phyloP scores from a whole-genome alignment of 2,113 vertebrate genomes.

The Callocephalon fimbriatum region DNA sequence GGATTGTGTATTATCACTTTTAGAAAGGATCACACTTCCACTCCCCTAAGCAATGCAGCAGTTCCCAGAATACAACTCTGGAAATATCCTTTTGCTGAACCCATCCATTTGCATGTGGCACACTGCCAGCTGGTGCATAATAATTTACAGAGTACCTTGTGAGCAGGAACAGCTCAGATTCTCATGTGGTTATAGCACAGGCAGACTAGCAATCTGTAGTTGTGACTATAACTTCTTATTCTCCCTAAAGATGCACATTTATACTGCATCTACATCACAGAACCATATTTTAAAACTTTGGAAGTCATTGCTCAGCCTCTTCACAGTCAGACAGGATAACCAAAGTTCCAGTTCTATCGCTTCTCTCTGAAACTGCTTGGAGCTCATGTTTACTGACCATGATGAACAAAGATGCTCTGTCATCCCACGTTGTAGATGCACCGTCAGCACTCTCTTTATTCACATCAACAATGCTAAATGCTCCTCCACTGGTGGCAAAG shows the following conservation, averaged over 20 bases:
- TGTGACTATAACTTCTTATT: neutral
- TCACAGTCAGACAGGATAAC: neutral
- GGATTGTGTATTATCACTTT: neutral
- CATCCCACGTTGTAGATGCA: neutral
- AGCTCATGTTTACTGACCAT: neutral
- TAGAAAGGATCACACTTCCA: neutral
- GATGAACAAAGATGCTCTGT: neutral
- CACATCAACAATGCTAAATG: neutral
- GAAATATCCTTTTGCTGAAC: neutral
- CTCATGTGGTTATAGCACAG: neutral
- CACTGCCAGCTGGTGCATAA: neutral
- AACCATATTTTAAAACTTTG: neutral
- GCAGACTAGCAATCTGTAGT: neutral
- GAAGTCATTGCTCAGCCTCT: neutral
- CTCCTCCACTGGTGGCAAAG: neutral
- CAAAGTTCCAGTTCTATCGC: neutral
- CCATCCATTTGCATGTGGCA: neutral
- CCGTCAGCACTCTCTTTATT: accelerated
- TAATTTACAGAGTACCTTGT: neutral
- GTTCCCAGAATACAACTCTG: neutral
- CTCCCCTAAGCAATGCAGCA: neutral
- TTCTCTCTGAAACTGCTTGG: neutral
- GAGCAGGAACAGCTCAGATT: neutral
- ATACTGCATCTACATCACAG: neutral
- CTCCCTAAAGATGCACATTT: neutral